A percentile compares a stretch with the other conserved stretches of the same genome.
These are phyloP conservation scores for Apomyelois bistriatella DNA, from an alignment of 2,888 invertebrate species.

Conservation along the genomic window DNA sequence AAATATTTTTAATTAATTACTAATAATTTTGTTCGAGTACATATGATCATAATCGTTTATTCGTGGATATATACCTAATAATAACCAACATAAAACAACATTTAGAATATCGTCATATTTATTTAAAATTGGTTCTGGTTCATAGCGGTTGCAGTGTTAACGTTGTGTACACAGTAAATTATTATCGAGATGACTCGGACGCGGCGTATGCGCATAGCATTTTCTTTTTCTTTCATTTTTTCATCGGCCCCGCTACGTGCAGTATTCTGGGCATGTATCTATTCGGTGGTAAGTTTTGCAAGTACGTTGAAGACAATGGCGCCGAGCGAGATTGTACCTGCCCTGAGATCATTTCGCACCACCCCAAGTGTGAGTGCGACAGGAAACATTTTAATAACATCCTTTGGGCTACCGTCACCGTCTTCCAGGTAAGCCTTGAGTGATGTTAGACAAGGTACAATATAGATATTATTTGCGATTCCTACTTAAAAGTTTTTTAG, in stretches of 20 bases:
- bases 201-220: conserved; percentile 76
- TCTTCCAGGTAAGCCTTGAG: conserved; percentile 93
- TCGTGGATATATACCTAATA: no score
- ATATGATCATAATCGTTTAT: no score
- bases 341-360: conserved; percentile 93
- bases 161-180: conserved; percentile 53
- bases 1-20: no score
- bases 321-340: conserved; percentile 94
- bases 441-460: conserved; percentile 57
- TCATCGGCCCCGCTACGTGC: conserved; percentile 78
- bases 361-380: conserved; percentile 96
- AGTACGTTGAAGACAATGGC: conserved; percentile 93
- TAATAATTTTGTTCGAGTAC: no score
- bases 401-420: conserved; percentile 98
- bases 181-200: conserved; percentile 62
- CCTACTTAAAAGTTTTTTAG: conserved; percentile 60
- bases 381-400: conserved; percentile 99
- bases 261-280: conserved; percentile 99
- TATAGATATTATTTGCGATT: conserved; percentile 71
- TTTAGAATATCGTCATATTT: background rate
- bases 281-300: conserved; percentile 99
- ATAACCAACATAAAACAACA: background rate
- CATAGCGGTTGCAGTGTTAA: conserved; percentile 62
- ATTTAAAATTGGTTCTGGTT: conserved; percentile 47
- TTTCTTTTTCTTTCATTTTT: conserved; percentile 77